phyloP scores from a whole-genome alignment of 2,113 vertebrate genomes.

The Malurus melanocephalus region DNA sequence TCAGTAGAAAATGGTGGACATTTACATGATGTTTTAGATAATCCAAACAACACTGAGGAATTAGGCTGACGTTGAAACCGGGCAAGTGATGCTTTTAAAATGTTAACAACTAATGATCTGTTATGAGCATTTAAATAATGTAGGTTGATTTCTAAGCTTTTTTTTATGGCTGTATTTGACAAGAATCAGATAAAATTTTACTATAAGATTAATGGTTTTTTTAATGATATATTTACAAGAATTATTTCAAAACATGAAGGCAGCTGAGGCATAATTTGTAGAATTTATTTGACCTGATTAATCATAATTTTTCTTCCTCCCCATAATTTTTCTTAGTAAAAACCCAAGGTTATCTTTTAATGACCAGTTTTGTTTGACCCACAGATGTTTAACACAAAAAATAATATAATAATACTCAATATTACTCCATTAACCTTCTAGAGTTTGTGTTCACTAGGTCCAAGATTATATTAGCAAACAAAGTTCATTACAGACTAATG shows the following conservation, averaged over 20 bases:
- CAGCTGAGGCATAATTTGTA: neutral
- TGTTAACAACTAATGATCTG: neutral
- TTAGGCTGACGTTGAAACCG: neutral
- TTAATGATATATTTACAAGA: neutral
- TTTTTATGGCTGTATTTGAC: neutral
- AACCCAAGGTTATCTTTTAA: neutral
- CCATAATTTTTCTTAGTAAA: neutral
- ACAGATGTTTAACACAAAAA: neutral
- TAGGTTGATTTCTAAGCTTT: neutral
- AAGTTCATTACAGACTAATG: neutral
- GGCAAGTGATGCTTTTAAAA: neutral
- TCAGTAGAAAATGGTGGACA: neutral
- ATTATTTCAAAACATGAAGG: neutral
- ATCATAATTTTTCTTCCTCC: neutral
- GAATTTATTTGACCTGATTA: neutral
- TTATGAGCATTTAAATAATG: neutral
- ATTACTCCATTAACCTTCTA: constrained; percentile 17
- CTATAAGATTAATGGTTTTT: neutral
- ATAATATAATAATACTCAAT: neutral
- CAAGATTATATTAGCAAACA: constrained; percentile 1
- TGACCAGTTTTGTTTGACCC: neutral
- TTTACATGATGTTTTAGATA: neutral
- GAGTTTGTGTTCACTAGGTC: neutral
- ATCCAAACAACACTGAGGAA: neutral
- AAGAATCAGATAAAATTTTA: neutral